phyloP scores from a whole-genome alignment of 1,140 invertebrate genomes.

The Catajapyx aquilonaris region DNA sequence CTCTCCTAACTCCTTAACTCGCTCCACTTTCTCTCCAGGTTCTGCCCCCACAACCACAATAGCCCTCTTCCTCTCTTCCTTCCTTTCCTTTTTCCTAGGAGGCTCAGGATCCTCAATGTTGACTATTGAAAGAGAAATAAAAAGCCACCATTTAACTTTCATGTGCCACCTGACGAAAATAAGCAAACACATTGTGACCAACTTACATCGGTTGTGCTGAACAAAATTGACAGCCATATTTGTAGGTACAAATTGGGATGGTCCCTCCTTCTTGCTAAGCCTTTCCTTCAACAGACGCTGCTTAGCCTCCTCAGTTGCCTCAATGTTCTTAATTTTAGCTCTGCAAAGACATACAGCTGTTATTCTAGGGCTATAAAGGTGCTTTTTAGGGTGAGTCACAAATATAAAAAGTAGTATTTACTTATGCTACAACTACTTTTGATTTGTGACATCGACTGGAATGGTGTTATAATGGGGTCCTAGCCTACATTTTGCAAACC shows the following conservation, averaged over 20 bases:
- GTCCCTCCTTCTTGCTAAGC: constrained; percentile 77
- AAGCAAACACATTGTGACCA: constrained; percentile 6
- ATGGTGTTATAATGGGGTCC: no score
- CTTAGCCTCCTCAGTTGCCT: constrained; percentile 94
- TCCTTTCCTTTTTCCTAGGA: constrained; percentile 26
- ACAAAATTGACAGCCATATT: constrained; percentile 98
- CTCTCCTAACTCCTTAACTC: constrained; percentile 45
- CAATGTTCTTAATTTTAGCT: constrained; percentile 92
- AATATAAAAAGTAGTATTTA: no score
- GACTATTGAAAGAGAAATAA: constrained; percentile 31
- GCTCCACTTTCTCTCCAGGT: constrained; percentile 33
- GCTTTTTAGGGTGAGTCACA: no score
- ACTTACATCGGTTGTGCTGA: constrained; percentile 79
- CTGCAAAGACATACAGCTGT: no score
- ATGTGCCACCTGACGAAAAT: not conserved
- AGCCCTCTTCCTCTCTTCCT: constrained; percentile 28
- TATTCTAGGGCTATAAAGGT: no score
- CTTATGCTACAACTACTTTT: no score
- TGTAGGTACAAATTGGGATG: constrained; percentile 88
- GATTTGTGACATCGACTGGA: no score
- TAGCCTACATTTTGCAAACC: no score
- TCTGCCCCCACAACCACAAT: constrained; percentile 26
- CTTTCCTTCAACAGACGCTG: constrained; percentile 70
- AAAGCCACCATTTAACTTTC: constrained; percentile 1
- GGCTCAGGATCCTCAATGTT: constrained; percentile 51